These are phyloP conservation scores for Characodon lateralis DNA, from an alignment of 2,797 vertebrate species.

Conservation along the genomic window DNA sequence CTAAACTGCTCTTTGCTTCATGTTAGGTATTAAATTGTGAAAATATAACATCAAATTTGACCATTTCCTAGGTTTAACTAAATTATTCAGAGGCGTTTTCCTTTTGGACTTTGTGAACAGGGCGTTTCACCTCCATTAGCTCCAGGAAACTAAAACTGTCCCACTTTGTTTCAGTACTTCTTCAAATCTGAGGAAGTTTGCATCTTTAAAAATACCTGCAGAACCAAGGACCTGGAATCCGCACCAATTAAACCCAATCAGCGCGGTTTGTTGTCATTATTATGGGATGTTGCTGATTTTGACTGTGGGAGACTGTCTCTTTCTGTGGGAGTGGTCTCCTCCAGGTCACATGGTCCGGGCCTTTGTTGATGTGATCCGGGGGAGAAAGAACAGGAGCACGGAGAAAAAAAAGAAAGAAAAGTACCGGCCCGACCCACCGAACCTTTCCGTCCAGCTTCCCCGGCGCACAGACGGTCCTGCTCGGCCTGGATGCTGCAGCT, in stretches of 20 bases:
- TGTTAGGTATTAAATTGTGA: neutral
- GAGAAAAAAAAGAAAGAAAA: slow-evolving; percentile 31
- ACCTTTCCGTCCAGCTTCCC: slow-evolving; percentile 9
- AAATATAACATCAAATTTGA: neutral
- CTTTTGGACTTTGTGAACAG: neutral
- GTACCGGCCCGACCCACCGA: slow-evolving; percentile 27
- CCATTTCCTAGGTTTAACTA: no score
- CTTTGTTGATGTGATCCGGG: slow-evolving; percentile 70
- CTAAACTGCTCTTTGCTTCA: neutral
- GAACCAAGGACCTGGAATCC: neutral
- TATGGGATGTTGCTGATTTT: neutral
- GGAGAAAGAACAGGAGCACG: slow-evolving; percentile 34
- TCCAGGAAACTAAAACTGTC: neutral
- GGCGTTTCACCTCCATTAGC: neutral
- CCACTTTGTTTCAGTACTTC: no score
- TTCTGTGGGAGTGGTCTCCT: slow-evolving; percentile 60
- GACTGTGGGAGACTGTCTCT: slow-evolving; percentile 3
- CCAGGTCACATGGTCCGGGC: slow-evolving; percentile 62
- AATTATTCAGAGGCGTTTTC: neutral
- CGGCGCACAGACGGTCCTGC: slow-evolving; percentile 26
- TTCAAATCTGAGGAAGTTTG: no score
- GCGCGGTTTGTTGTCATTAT: neutral
- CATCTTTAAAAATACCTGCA: neutral
- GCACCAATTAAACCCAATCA: neutral
- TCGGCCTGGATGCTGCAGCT: slow-evolving; percentile 43